A percentile compares a stretch with the other conserved stretches of the same genome.
These are phyloP conservation scores for Hydrochoerus hydrochaeris DNA, from an alignment of 2,113 vertebrate genomes.

Conservation along the genomic window DNA sequence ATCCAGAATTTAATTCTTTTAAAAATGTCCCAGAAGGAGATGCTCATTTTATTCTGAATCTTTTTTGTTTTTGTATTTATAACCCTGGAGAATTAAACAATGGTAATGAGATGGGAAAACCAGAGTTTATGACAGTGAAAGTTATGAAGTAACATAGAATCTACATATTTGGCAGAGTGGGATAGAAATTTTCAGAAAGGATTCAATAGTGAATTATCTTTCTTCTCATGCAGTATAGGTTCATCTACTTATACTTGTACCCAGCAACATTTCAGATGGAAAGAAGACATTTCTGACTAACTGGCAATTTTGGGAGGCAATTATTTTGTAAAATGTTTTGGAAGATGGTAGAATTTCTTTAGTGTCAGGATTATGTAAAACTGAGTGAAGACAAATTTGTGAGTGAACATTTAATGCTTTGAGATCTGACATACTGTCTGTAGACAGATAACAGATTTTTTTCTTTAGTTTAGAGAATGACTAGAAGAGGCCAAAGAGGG, in stretches of 20 bases:
- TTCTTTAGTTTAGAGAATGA: not conserved
- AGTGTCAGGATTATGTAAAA: not conserved
- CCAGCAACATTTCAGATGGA: not conserved
- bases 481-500: not conserved
- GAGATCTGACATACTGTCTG: not conserved
- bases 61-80: not conserved
- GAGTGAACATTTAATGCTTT: not conserved
- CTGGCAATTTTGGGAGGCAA: not conserved
- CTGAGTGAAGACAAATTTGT: not conserved
- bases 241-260: not conserved
- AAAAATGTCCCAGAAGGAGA: not conserved
- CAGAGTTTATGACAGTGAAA: not conserved
- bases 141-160: not conserved
- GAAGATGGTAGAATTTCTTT: not conserved
- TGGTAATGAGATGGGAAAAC: not conserved
- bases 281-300: not conserved
- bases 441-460: not conserved
- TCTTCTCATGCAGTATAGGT: not conserved
- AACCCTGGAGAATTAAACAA: not conserved
- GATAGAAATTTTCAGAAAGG: not conserved
- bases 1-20: not conserved
- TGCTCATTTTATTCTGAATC: not conserved
- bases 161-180: not conserved
- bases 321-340: not conserved
- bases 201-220: not conserved